These are phyloP conservation scores for Oceanites oceanicus DNA, from an alignment of 2,113 vertebrate species.

Conservation along the genomic window DNA sequence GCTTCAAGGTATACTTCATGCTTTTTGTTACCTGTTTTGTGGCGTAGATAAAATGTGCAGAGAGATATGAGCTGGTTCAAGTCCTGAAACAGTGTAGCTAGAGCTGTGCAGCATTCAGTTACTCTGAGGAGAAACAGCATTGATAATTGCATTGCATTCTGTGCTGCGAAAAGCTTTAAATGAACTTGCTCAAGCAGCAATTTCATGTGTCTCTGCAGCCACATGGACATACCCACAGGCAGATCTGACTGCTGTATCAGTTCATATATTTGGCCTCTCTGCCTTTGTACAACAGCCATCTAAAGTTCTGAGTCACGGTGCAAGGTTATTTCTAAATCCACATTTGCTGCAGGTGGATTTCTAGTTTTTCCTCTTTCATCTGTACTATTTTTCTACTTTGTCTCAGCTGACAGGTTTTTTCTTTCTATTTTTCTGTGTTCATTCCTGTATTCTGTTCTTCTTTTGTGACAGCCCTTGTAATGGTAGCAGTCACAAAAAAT, in stretches of 20 bases:
- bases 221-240: accelerated
- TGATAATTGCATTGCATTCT: not conserved
- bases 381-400: not conserved
- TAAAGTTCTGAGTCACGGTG: not conserved
- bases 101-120: not conserved
- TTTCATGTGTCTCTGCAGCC: not conserved
- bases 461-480: not conserved
- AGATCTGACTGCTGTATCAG: not conserved
- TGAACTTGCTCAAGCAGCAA: not conserved
- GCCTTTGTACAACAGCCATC: not conserved
- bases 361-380: not conserved
- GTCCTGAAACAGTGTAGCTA: not conserved
- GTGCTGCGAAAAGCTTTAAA: not conserved
- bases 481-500: not conserved
- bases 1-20: accelerated
- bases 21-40: not conserved
- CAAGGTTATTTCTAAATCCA: not conserved
- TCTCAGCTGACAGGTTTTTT: not conserved
- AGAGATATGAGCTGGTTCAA: not conserved
- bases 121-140: not conserved
- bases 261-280: not conserved
- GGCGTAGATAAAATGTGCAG: not conserved
- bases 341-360: not conserved
- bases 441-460: not conserved
- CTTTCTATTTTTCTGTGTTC: not conserved